Percentiles rank a stretch among this genome's conserved stretches.
Evolutionary conservation across 2,113 vertebrate genomes (phyloP).

Genomic region (Chinchilla lanigera): DNA sequence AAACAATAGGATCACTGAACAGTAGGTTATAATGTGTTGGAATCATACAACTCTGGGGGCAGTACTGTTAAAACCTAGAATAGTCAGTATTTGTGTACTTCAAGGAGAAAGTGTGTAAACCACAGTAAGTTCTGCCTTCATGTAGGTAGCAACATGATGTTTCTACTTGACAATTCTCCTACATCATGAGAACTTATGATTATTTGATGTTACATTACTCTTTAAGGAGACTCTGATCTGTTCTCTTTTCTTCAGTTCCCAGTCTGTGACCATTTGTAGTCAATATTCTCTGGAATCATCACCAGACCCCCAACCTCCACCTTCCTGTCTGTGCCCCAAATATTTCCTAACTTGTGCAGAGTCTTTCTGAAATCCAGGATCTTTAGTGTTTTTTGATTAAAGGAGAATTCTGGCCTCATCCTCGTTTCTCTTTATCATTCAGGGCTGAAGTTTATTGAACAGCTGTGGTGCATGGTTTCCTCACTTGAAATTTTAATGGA

Average conservation of each 20-base stretch:
- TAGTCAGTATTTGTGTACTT: not conserved
- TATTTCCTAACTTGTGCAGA: not conserved
- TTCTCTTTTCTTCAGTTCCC: not conserved
- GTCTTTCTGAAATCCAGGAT: not conserved
- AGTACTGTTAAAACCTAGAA: slow-evolving; percentile 4
- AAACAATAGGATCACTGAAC: slow-evolving; percentile 54
- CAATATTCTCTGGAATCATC: not conserved
- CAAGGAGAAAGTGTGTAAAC: not conserved
- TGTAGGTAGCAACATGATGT: not conserved
- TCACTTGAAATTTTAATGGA: not conserved
- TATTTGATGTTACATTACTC: not conserved
- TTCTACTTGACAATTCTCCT: not conserved
- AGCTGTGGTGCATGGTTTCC: not conserved
- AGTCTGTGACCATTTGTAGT: not conserved
- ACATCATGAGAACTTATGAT: fast-evolving
- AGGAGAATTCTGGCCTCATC: not conserved
- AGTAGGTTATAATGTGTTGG: slow-evolving; percentile 17
- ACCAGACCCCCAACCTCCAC: no score
- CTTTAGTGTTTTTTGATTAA: not conserved
- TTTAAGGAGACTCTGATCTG: not conserved
- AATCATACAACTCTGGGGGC: not conserved
- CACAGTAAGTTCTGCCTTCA: not conserved
- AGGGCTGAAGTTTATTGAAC: not conserved
- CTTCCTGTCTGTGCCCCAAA: not conserved
- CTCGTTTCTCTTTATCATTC: not conserved